Evolutionary conservation across 2,888 invertebrate species (phyloP).

Genomic region (Brenthis hecate): DNA sequence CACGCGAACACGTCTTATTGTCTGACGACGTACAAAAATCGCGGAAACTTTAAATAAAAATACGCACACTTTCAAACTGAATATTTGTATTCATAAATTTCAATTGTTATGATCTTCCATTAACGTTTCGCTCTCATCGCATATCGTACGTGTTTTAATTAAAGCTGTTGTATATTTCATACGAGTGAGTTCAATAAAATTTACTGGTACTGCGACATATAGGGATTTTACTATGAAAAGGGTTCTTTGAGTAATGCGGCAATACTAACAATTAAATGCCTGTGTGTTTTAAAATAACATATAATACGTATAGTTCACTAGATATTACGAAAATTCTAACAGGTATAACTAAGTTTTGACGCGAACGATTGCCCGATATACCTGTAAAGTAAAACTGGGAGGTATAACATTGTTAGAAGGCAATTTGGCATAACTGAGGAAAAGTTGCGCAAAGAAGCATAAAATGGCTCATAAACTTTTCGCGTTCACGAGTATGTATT

Average conservation of each 20-base stretch:
- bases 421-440: slow-evolving; percentile 7
- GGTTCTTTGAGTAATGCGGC: slow-evolving; percentile 10
- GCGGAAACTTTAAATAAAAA: too few species aligned
- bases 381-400: neutral
- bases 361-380: too few species aligned
- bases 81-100: slow-evolving; percentile 13
- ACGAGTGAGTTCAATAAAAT: slow-evolving; percentile 12
- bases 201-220: slow-evolving; percentile 5
- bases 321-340: too few species aligned
- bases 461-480: slow-evolving; percentile 27
- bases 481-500: slow-evolving; percentile 26
- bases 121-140: slow-evolving; percentile 13
- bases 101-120: slow-evolving; percentile 14
- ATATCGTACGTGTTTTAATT: slow-evolving; percentile 17
- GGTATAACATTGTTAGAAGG: slow-evolving; percentile 3
- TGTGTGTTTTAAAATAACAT: neutral
- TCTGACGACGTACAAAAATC: too few species aligned
- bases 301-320: too few species aligned
- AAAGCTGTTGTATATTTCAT: slow-evolving; percentile 16
- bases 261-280: slow-evolving; percentile 14
- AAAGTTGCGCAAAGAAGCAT: slow-evolving; percentile 12
- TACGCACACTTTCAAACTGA: neutral
- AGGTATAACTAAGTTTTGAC: too few species aligned
- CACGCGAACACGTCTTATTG: too few species aligned
- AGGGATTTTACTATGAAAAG: slow-evolving; percentile 11